Conservation (phyloP, 2,797 vertebrate species). For the Anguilla megastoma region DNA sequence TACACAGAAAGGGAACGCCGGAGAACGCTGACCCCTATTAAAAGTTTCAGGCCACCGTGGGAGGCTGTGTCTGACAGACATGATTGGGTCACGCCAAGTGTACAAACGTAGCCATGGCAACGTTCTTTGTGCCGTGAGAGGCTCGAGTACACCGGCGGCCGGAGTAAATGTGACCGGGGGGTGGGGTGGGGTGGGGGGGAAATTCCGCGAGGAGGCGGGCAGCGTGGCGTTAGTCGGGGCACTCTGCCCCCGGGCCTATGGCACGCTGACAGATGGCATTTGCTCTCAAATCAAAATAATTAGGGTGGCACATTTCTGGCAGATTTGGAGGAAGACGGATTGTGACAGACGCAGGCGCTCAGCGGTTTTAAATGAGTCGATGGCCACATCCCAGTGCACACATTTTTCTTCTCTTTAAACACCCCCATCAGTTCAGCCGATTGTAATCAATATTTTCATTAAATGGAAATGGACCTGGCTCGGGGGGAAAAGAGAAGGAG, state of each 20-base stretch:
- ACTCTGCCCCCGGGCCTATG: neutral
- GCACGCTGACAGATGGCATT: conserved; percentile 45
- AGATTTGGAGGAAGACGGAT: conserved; percentile 48
- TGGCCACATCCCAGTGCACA: conserved; percentile 13
- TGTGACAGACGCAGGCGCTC: conserved; percentile 48
- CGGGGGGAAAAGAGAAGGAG: conserved; percentile 12
- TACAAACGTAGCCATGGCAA: neutral
- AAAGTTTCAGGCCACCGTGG: neutral
- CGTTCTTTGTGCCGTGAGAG: neutral
- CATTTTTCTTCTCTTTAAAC: conserved; percentile 39
- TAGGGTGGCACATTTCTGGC: conserved; percentile 42
- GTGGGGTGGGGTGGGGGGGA: neutral
- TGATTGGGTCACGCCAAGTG: neutral
- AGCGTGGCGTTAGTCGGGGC: neutral
- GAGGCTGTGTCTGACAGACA: neutral
- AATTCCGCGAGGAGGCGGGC: neutral
- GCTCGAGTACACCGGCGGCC: neutral
- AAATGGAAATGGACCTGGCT: conserved; percentile 43
- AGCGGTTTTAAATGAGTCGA: conserved; percentile 37
- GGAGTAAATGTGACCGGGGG: neutral
- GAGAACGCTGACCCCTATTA: neutral
- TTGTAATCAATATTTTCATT: conserved; percentile 46
- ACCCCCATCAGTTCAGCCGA: conserved; percentile 36
- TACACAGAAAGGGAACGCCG: neutral
- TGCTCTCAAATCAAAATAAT: conserved; percentile 60